Conservation (phyloP, 92 coral and sea anemone species). For the Chrysogorgia sp. region DNA sequence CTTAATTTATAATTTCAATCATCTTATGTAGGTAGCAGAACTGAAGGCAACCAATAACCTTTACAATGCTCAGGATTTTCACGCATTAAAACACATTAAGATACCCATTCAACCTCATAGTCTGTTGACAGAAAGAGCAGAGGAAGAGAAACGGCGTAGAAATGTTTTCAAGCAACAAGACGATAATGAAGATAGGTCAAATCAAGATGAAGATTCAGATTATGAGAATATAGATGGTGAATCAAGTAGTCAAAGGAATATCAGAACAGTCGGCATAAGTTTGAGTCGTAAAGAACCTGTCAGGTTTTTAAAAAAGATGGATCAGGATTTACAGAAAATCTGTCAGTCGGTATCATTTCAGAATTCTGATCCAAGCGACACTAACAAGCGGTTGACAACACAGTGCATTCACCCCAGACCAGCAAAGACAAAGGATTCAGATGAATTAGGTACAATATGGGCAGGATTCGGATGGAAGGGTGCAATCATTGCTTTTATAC, state of each 20-base stretch:
- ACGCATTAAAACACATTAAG: slow-evolving; percentile 87
- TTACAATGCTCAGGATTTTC: slow-evolving; percentile 95
- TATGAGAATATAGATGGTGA: slow-evolving; percentile 50
- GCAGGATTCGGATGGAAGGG: slow-evolving; percentile 97
- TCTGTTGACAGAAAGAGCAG: slow-evolving; percentile 73
- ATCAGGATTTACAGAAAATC: slow-evolving; percentile 83
- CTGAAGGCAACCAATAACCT: slow-evolving; percentile 81
- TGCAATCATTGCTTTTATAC: slow-evolving; percentile 60
- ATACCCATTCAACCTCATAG: slow-evolving; percentile 93
- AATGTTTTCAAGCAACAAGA: slow-evolving; percentile 58
- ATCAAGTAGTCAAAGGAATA: slow-evolving; percentile 49
- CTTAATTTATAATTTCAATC: background rate
- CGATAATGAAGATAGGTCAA: slow-evolving; percentile 49
- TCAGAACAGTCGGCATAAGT: slow-evolving; percentile 92
- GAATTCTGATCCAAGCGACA: slow-evolving; percentile 78
- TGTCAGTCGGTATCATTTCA: slow-evolving; percentile 81
- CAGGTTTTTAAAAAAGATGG: slow-evolving; percentile 90
- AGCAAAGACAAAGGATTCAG: slow-evolving; percentile 67
- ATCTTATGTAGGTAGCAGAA: slow-evolving; percentile 75
- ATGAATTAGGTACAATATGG: slow-evolving; percentile 75
- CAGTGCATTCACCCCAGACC: slow-evolving; percentile 89
- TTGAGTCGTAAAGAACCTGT: slow-evolving; percentile 82
- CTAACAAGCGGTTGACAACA: slow-evolving; percentile 82
- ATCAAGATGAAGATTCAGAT: slow-evolving; percentile 39
- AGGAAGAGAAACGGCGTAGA: slow-evolving; percentile 69